A percentile compares a stretch with the other conserved stretches of the same genome.
Conservation (phyloP, 2,888 invertebrate species). For the Eurytoma adleriae region DNA sequence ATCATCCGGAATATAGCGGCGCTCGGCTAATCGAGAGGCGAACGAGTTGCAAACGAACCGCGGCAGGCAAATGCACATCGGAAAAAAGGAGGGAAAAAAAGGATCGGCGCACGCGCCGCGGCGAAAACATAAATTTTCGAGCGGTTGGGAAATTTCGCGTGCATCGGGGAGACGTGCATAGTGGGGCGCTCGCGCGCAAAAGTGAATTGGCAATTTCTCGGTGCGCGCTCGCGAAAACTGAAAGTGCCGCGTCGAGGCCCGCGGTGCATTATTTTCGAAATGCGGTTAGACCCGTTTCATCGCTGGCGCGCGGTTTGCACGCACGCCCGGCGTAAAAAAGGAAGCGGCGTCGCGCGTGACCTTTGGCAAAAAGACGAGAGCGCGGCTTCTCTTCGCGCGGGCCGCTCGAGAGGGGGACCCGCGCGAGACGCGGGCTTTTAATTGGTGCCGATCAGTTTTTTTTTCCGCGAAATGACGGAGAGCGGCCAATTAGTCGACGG, state of each 20-base stretch:
- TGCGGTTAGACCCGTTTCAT: slow-evolving; percentile 38
- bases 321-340: slow-evolving; percentile 9
- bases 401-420: slow-evolving; percentile 4
- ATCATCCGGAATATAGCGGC: slow-evolving; percentile 17
- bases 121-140: slow-evolving; percentile 41
- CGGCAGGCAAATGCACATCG: background rate
- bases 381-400: background rate
- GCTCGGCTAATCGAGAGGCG: slow-evolving; percentile 28
- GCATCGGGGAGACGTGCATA: background rate
- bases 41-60: slow-evolving; percentile 33
- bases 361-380: slow-evolving; percentile 29
- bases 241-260: slow-evolving; percentile 30
- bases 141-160: slow-evolving; percentile 33
- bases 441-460: slow-evolving; percentile 19
- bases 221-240: slow-evolving; percentile 22
- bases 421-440: too few species aligned
- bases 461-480: background rate
- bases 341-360: background rate
- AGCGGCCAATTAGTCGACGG: slow-evolving; percentile 10
- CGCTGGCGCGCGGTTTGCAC: background rate
- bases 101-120: slow-evolving; percentile 21
- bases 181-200: background rate
- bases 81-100: background rate
- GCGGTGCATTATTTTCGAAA: slow-evolving; percentile 23
- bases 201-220: slow-evolving; percentile 42